Evolutionary conservation across 2,113 vertebrate genomes (phyloP).

Genomic region (Solea senegalensis): DNA sequence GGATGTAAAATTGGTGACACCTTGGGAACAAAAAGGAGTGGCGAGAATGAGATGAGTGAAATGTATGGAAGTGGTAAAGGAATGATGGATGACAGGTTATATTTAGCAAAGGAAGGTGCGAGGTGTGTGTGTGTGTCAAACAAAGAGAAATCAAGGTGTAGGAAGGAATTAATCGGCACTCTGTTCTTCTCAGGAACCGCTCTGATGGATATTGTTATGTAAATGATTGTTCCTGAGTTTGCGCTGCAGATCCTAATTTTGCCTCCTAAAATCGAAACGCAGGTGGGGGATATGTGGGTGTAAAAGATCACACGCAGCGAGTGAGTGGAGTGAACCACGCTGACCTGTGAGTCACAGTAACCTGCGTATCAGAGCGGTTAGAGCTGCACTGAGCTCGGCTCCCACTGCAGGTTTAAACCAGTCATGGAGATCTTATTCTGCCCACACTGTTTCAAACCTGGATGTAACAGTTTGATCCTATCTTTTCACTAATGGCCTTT

Average conservation of each 20-base stretch:
- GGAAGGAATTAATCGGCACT: slow-evolving; percentile 52
- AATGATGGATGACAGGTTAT: slow-evolving; percentile 45
- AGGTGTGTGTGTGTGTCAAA: slow-evolving; percentile 30
- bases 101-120: slow-evolving; percentile 40
- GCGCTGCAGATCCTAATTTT: slow-evolving; percentile 53
- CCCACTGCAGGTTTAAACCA: slow-evolving; percentile 23
- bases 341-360: slow-evolving; percentile 66
- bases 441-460: not conserved
- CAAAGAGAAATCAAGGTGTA: slow-evolving; percentile 54
- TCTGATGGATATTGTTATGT: slow-evolving; percentile 59
- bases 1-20: slow-evolving; percentile 52
- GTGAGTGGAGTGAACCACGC: slow-evolving; percentile 53
- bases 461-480: slow-evolving; percentile 16
- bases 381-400: slow-evolving; percentile 3
- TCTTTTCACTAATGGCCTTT: slow-evolving; percentile 13
- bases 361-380: slow-evolving; percentile 17
- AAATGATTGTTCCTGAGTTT: slow-evolving; percentile 54
- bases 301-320: slow-evolving; percentile 52
- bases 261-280: slow-evolving; percentile 44
- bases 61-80: slow-evolving; percentile 31
- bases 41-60: slow-evolving; percentile 21
- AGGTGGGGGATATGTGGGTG: slow-evolving; percentile 54
- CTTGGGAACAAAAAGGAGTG: slow-evolving; percentile 53
- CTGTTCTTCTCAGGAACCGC: slow-evolving; percentile 28
- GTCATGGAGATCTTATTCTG: slow-evolving; percentile 25